Evolutionary conservation across 1,140 invertebrate species (phyloP).

Genomic region (Drosophila pachea): DNA sequence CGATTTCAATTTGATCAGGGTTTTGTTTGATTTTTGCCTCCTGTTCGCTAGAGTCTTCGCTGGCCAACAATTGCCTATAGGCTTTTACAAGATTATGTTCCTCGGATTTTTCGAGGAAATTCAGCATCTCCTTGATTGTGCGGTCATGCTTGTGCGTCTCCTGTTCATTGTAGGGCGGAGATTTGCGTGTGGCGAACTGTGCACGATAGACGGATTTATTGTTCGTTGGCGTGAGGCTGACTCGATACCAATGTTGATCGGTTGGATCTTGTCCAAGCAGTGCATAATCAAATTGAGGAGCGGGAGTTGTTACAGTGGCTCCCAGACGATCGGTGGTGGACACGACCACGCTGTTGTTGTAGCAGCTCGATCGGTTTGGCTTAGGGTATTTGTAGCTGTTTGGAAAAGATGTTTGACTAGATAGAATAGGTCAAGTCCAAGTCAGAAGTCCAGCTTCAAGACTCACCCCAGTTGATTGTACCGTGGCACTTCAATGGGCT

Average conservation of each 20-base stretch:
- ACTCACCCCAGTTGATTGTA: conserved; percentile 53
- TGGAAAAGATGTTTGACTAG: not conserved
- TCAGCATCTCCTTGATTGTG: conserved; percentile 53
- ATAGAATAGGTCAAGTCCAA: not conserved
- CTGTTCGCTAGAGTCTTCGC: conserved; percentile 13
- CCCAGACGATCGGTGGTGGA: conserved; percentile 15
- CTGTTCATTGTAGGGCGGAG: conserved; percentile 52
- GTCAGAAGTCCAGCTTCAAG: no score
- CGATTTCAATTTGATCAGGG: conserved; percentile 26
- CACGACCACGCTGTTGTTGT: conserved; percentile 10
- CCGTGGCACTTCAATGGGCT: conserved; percentile 42
- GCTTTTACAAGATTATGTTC: conserved; percentile 53
- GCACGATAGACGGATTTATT: conserved; percentile 42
- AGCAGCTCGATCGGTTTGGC: conserved; percentile 4
- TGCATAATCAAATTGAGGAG: conserved; percentile 51
- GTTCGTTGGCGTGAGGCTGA: conserved; percentile 48
- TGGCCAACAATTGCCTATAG: conserved; percentile 45
- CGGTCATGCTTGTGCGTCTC: conserved; percentile 56
- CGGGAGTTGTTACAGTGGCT: not conserved
- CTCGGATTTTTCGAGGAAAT: conserved; percentile 53
- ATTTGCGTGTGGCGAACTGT: conserved; percentile 52
- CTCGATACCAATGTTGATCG: conserved; percentile 64
- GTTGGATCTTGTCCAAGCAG: conserved; percentile 56
- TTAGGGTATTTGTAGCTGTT: conserved; percentile 24
- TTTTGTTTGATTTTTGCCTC: conserved; percentile 22